A percentile compares a stretch with the other conserved stretches of the same genome.
Evolutionary conservation across 2,888 invertebrate species (phyloP).

Genomic region (Trilocha varians): DNA sequence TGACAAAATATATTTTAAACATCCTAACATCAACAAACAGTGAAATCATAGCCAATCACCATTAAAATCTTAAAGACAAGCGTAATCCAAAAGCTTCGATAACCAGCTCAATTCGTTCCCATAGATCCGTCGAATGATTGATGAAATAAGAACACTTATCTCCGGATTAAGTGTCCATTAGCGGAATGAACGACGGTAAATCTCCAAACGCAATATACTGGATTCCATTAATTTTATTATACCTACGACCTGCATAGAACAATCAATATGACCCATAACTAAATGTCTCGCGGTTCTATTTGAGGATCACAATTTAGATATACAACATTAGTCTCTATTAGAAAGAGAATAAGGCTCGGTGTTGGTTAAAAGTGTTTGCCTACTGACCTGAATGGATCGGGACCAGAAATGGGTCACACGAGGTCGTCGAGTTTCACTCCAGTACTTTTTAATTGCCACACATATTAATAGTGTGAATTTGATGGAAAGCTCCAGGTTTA

Average conservation of each 20-base stretch:
- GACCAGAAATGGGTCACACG: constrained; percentile 54
- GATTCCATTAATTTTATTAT: constrained; percentile 16
- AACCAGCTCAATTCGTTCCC: no score
- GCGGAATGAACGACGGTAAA: background rate
- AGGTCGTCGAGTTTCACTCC: constrained; percentile 42
- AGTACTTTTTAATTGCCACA: constrained; percentile 45
- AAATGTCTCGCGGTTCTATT: constrained; percentile 51
- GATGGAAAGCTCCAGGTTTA: constrained; percentile 13
- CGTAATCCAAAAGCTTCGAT: no score
- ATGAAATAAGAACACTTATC: background rate
- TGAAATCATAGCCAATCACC: no score
- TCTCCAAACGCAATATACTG: background rate
- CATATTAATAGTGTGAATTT: constrained; percentile 13
- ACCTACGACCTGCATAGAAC: constrained; percentile 27
- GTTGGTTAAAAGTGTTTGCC: constrained; percentile 9
- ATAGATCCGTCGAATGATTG: background rate
- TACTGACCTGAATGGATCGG: constrained; percentile 43
- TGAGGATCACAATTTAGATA: constrained; percentile 19
- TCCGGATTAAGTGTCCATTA: background rate
- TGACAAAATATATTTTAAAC: no score
- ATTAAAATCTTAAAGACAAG: no score
- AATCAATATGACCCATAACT: constrained; percentile 39
- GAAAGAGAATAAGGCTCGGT: constrained; percentile 13
- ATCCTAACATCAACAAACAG: no score
- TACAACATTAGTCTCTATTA: constrained; percentile 13